Base-by-base conservation (phyloP, 2,888 invertebrate genomes). In the Furcula furcula region DNA sequence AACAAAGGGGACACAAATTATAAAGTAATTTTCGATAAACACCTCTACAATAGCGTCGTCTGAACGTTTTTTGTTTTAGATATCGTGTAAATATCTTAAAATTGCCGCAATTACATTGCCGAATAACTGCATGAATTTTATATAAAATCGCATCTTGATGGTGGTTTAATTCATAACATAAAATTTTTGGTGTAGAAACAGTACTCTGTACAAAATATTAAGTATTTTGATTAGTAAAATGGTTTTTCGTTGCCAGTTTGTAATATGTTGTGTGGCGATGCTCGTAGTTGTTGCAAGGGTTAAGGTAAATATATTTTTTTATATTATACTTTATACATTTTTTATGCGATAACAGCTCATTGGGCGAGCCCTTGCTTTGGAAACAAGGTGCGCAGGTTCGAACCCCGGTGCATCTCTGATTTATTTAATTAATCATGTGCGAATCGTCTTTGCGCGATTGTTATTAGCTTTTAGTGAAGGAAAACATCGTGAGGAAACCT, bases 81-180 rank as follows among this genome's bases (percentile, higher is more conserved):
- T 12, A 12, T 13, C 7, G 12, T 54, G 59, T 6, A 7, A 6
- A 29, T 26, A 14, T 14, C 14, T 26, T 20, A 33, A 37, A 54
- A 55, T 46, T 50, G 41, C 7, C 15, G 35, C 12, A 42, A 46
- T 55, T 40, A 50, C 37, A 27, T 26, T 10, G 4, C 15, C 29
- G 18, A 36, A 32, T 31, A 30, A 30, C 20, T 31, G 7, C 20
- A 7, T 32, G 20, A 13, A 27, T 49, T 41, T 51, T 37, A 46
- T 55, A 58, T 55, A 55, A 55, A 36, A 15, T 28, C 4, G 36
- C 23, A 19, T 29, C 32, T 39, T 21, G 4, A 34, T 21, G 19
- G 29, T 39, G 22, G 4, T 27, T 16, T 36, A 55, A 43, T 31
- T 41, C 35, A 38, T 26, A 34, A 41, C 30, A 19, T 27, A 29